A percentile compares a stretch with the other conserved stretches of the same genome.
phyloP scores from a whole-genome alignment of 1,140 invertebrate species.

The Ganaspis sp. region DNA sequence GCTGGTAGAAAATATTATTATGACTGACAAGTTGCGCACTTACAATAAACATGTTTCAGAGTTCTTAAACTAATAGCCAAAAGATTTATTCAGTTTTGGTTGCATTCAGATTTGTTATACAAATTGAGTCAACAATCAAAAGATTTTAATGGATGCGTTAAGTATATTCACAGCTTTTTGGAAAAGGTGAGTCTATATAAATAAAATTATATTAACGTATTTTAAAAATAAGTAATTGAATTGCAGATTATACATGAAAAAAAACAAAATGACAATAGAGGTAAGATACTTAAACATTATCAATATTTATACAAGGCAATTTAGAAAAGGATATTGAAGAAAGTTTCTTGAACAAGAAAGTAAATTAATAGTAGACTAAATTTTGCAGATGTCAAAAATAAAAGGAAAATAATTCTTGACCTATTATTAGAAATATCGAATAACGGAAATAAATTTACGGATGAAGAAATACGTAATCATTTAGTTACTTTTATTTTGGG shows the following conservation, averaged over 20 bases:
- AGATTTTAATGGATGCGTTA: not conserved
- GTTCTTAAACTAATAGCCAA: not conserved
- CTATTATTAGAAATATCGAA: not conserved
- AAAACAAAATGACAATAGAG: no score
- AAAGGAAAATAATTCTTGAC: not conserved
- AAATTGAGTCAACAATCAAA: not conserved
- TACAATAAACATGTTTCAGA: no score
- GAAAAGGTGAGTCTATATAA: not conserved
- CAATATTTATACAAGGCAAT: no score
- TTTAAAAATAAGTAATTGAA: no score
- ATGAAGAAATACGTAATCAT: not conserved
- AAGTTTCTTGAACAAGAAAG: no score
- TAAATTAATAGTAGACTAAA: no score
- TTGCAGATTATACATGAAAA: no score
- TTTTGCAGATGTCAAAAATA: not conserved
- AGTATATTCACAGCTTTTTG: not conserved
- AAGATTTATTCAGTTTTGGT: not conserved
- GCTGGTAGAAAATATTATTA: no score
- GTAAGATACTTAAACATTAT: no score
- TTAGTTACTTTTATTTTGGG: not conserved
- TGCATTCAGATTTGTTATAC: not conserved
- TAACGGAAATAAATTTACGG: not conserved
- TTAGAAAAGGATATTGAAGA: no score
- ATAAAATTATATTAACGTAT: no score
- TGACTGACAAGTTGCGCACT: no score